phyloP scores from a whole-genome alignment of 2,888 invertebrate species.

The Oscheius myriophilus region DNA sequence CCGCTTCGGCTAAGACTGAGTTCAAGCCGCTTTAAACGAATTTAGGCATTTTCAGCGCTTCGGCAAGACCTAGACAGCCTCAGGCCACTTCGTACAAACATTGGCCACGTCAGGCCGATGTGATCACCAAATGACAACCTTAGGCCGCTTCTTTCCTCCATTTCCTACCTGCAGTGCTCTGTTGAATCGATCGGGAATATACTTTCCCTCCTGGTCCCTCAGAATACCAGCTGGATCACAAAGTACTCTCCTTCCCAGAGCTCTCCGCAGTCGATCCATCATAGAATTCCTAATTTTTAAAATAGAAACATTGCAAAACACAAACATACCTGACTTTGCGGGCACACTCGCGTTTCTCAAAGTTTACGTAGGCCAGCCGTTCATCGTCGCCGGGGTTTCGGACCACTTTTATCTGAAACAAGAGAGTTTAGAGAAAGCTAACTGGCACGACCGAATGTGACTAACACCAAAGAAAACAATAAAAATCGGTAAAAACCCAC shows the following conservation, averaged over 20 bases:
- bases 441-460: neutral
- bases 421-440: too few relatives aligned
- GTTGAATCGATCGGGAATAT: conserved; percentile 68
- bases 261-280: conserved; percentile 52
- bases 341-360: conserved; percentile 62
- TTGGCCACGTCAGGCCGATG: too few relatives aligned
- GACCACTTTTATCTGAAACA: conserved; percentile 67
- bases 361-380: conserved; percentile 70
- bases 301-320: neutral
- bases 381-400: conserved; percentile 66
- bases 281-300: neutral
- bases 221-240: conserved; percentile 70
- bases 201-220: conserved; percentile 68
- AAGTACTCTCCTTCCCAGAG: conserved; percentile 59
- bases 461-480: neutral
- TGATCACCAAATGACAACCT: too few relatives aligned
- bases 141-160: too few relatives aligned
- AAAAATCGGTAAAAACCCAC: conserved; percentile 36
- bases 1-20: too few relatives aligned
- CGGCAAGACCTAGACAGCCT: too few relatives aligned
- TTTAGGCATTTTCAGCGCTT: too few relatives aligned
- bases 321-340: conserved; percentile 52
- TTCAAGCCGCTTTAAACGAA: too few relatives aligned
- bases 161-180: conserved; percentile 54
- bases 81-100: too few relatives aligned